phyloP scores from a whole-genome alignment of 2,797 vertebrate genomes.

The Rhyacichthys aspro region DNA sequence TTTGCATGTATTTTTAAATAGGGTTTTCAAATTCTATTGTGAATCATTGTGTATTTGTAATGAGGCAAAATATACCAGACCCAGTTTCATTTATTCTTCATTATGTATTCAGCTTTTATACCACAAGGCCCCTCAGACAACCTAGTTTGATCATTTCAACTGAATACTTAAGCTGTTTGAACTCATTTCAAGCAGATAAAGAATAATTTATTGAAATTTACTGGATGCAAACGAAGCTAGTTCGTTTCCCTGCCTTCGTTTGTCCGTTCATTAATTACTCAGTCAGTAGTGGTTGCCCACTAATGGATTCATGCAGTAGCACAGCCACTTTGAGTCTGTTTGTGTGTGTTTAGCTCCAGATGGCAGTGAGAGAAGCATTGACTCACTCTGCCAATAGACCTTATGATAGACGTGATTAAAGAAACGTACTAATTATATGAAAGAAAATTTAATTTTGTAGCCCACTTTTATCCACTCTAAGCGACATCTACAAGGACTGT shows the following conservation, averaged over 20 bases:
- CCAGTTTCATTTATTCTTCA: conserved; percentile 5
- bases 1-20: background rate
- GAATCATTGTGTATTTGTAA: background rate
- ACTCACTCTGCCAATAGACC: conserved; percentile 88
- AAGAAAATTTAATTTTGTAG: conserved; percentile 90
- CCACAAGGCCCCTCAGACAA: conserved; percentile 6
- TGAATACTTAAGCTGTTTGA: conserved; percentile 6
- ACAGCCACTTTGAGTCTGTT: conserved; percentile 14
- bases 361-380: conserved; percentile 83
- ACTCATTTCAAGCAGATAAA: conserved; percentile 7
- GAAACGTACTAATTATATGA: conserved; percentile 92
- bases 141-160: conserved; percentile 3
- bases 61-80: background rate
- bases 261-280: conserved; percentile 50
- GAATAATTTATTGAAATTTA: conserved; percentile 20
- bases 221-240: conserved; percentile 23
- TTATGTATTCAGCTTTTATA: conserved; percentile 15
- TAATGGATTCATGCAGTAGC: conserved; percentile 46
- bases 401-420: conserved; percentile 95
- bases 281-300: conserved; percentile 37
- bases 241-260: conserved; percentile 5
- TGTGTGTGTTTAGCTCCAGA: conserved; percentile 80
- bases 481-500: conserved; percentile 35
- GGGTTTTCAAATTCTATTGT: background rate
- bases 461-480: conserved; percentile 77